These are phyloP conservation scores for Cyclargus thomasi DNA, from an alignment of 1,140 invertebrate genomes.

Conservation along the genomic window DNA sequence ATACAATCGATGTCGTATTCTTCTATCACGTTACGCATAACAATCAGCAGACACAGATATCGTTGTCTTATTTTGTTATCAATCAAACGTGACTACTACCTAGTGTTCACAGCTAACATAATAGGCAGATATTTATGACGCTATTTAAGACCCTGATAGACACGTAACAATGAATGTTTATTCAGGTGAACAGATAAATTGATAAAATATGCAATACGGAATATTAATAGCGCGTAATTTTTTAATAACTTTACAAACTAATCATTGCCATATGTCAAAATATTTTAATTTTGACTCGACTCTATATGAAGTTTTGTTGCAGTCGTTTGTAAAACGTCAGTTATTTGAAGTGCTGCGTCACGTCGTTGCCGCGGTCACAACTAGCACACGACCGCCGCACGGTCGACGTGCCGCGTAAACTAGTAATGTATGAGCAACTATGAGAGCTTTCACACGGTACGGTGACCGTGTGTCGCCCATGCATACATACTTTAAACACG, in stretches of 20 bases:
- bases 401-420: no score
- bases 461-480: no score
- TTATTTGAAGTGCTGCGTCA: no score
- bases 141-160: not conserved
- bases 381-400: no score
- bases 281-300: not conserved
- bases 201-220: not conserved
- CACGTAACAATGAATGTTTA: not conserved
- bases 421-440: no score
- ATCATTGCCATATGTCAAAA: not conserved
- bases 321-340: no score
- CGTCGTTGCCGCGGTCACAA: no score
- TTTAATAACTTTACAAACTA: no score
- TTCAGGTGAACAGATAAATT: not conserved
- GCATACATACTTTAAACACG: no score
- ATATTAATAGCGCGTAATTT: not conserved
- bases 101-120: not conserved
- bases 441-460: no score
- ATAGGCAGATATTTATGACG: not conserved
- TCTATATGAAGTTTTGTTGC: no score
- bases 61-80: not conserved
- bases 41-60: not conserved
- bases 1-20: not conserved
- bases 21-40: not conserved
- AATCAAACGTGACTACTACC: not conserved